phyloP scores from a whole-genome alignment of 1,140 invertebrate species.

The Panulirus ornatus region DNA sequence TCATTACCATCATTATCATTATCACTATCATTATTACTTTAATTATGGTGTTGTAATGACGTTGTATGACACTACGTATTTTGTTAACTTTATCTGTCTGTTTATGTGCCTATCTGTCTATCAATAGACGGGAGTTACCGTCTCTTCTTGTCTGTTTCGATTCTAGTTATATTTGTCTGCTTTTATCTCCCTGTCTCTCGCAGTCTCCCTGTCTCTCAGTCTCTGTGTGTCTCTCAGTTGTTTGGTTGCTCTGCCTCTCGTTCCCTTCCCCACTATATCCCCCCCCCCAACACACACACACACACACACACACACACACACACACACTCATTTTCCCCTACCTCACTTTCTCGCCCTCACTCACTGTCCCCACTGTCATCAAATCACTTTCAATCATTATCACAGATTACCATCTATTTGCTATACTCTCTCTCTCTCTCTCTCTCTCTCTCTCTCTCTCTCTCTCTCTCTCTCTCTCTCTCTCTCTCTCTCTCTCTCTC shows the following conservation, averaged over 20 bases:
- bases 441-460: constrained; percentile 5
- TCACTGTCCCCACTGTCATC: no score
- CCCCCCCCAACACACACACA: no score
- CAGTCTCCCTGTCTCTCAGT: constrained; percentile 1
- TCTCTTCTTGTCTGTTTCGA: background rate
- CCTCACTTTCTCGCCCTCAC: no score
- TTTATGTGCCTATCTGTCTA: constrained; percentile 22
- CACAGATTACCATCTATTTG: background rate
- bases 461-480: constrained; percentile 13
- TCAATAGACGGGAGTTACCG: no score
- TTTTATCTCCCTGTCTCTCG: constrained; percentile 5
- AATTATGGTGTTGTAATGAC: no score
- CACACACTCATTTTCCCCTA: no score
- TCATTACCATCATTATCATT: no score
- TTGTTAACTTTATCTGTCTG: background rate
- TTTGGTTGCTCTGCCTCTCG: background rate
- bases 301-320: no score
- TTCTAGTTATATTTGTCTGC: no score
- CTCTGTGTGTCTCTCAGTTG: constrained; percentile 5
- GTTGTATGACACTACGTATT: no score
- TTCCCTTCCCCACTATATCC: background rate
- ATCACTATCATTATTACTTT: no score
- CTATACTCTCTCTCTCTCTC: background rate
- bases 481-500: constrained; percentile 41
- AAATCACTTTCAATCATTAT: no score